Base-by-base conservation (phyloP, 1,140 invertebrate species). In the Brachionus asplanchnoidis region DNA sequence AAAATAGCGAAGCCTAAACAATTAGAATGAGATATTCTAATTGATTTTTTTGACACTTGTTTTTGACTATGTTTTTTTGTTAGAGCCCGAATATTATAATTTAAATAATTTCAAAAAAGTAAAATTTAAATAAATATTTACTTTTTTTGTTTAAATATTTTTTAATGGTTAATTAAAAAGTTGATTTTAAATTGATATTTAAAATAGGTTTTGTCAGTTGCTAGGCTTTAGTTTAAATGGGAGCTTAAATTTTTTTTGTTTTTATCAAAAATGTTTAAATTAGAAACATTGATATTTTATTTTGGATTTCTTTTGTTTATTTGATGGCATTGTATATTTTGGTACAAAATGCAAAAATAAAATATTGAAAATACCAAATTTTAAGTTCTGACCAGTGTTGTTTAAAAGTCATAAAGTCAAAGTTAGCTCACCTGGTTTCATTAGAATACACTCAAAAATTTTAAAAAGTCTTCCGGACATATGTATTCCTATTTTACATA, bases 101-200 rank as follows among this genome's bases (percentile, higher is more conserved):
- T 53, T n/a, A 53, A 53, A 53, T 53, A 7, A 53, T 53, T 60
- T 60, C 9, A 60, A 60, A n/a, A 60, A 60, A 60, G 53, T 60
- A 23, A 60, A 60, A 60, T 60, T 60, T 60, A 60, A 60, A 60
- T 60, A 60, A 60, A 60, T 60, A 60, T 60, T 60, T 60, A 60
- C 53, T 60, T 60, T 60, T 60, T 60, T 60, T n/a, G n/a, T 17
- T 60, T 20, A 60, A 20, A 20, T 60, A 8, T 17, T 9, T 60
- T 23, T 23, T 60, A 3, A 8, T 20, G 9, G 53, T 60, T 60
- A 60, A 60, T 60, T 60, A 60, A 60, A 60, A 60, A 60, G 17
- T 20, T 26, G 2, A 60, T 60, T 60, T 60, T 60, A 20, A 60
- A 60, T 56, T 60, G 53, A 60, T 60, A 60, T 20, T 60, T 60